Base-by-base conservation (phyloP, 2,113 vertebrate species). In the Seriola rivoliana region DNA sequence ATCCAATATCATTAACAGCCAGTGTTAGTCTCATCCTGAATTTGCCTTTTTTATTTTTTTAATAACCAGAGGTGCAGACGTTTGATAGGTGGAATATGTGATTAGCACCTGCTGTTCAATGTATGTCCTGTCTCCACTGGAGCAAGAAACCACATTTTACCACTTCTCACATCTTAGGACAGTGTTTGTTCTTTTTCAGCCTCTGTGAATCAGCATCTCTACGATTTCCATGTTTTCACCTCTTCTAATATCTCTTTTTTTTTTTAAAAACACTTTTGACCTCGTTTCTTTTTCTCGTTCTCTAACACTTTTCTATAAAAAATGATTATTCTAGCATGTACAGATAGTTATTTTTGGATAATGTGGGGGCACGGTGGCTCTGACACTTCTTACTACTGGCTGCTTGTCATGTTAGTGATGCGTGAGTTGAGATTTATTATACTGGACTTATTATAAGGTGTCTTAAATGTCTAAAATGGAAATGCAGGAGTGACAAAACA, bases 1-100 rank as follows among this genome's bases (percentile, higher is more conserved):
- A 85, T 85, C 79, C 85, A 88, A 88, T 89, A 84, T 91, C 91
- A 92, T 93, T 93, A 93, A 88, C 87, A 81, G 85, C 66, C 62
- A 55, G 85, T 25, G 80, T 89, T 92, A 68, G 82, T 44, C 82
- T 89, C 87, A 86, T 90, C 88, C 79, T 54, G 75, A 75, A 70
- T 70, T 86, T 68, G 42, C 65, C 14, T 50, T 54, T 11, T 42
- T 42, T 42, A 10, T 42, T 75, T 48, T 82, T 84, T 42, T 60
- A 80, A 84, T 86, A 87, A 86, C 21, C 77, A 89, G 83, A 84
- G 82, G 82, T 85, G 73, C 7, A 14, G 77, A 44, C 5, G 55
- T 84, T 72, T 71, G 78, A 83, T 67, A 69, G 57, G 71, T 62
- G 78, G 68, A 68, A 84, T 48, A 72, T 65, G 78, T 70, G 84